Base-by-base conservation (phyloP, 2,113 vertebrate species). In the Sturnus vulgaris region DNA sequence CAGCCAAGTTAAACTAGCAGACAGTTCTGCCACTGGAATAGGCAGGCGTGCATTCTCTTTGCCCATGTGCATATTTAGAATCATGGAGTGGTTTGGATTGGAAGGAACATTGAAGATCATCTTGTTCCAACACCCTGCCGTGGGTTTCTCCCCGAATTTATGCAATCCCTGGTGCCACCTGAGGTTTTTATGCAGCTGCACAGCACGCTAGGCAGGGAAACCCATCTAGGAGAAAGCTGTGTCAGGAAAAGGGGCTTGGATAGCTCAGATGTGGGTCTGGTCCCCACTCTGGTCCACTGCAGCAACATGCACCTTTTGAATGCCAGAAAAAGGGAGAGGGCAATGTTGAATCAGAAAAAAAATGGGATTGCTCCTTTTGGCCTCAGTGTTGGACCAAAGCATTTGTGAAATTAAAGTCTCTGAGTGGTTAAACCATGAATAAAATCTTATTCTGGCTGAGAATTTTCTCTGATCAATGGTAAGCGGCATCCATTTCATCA, bases 201-300 rank as follows among this genome's bases (percentile, higher is more conserved):
- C 6, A 22, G 16, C 0, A 4, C 0, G 0, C 19, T 13, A 28
- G 46, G 23, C 23, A 65, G 50, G 12, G 22, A 46, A 84, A 49
- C 12, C 5, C 57, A 23, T 24, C 47, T 42, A 44, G 59, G 46
- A 70, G 50, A 83, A 90, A 88, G 21, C 57, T 53, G 1, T 49
- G 78, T 18, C 50, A 21, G 85, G 59, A 28, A 42, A 72, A 83
- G 44, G 42, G 42, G 13, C 31, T 86, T 82, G 63, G 31, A 53
- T 42, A 25, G 21, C 55, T 76, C 24, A 33, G 4, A 30, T 0
- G 1, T 33, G 27, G 49, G 31, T 44, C 82, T 6, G 6, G 68
- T 80, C 22, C 33, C 31, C 2, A 1, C 21, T 31, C 49, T 16
- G 42, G 50, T 77, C 42, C n/a, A 8, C 60, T 72, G 40, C 90